Evolutionary conservation across 2,888 invertebrate species (phyloP).

Genomic region (Thecophora atra): DNA sequence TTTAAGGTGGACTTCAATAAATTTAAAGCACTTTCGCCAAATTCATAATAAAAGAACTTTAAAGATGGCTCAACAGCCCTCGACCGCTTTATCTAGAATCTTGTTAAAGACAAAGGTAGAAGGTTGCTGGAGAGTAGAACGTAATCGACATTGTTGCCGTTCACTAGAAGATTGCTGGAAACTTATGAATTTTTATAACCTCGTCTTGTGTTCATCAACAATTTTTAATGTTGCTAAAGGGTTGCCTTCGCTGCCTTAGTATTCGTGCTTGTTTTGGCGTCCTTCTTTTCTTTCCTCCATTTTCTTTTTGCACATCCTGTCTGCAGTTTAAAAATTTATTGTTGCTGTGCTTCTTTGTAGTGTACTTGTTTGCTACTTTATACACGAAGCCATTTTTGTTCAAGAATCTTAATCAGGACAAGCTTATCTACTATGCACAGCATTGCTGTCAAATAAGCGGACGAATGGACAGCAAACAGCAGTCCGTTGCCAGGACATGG

Average conservation of each 20-base stretch:
- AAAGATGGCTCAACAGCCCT: too few relatives aligned
- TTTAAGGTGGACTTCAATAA: too few relatives aligned
- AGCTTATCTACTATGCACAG: slow-evolving; percentile 61
- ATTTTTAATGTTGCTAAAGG: slow-evolving; percentile 8
- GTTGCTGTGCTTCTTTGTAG: background rate
- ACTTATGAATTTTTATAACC: slow-evolving; percentile 53
- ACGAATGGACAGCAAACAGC: slow-evolving; percentile 46
- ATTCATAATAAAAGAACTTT: too few relatives aligned
- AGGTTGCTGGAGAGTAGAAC: background rate
- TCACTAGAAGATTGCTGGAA: slow-evolving; percentile 47
- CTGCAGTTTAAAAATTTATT: slow-evolving; percentile 29
- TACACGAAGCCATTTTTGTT: slow-evolving; percentile 18
- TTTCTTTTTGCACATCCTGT: slow-evolving; percentile 19
- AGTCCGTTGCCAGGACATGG: slow-evolving; percentile 27
- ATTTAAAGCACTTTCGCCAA: too few relatives aligned
- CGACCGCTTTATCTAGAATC: background rate
- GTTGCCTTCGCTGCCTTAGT: slow-evolving; percentile 9
- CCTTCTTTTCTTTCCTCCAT: background rate
- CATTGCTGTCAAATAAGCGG: slow-evolving; percentile 51
- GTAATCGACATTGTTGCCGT: slow-evolving; percentile 44
- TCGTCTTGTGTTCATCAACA: slow-evolving; percentile 45
- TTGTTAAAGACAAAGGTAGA: background rate
- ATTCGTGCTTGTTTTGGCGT: too few relatives aligned
- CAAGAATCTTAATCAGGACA: slow-evolving; percentile 59
- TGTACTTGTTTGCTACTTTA: slow-evolving; percentile 7